phyloP scores from a whole-genome alignment of 1,140 invertebrate species.

The Subanguina moxae region DNA sequence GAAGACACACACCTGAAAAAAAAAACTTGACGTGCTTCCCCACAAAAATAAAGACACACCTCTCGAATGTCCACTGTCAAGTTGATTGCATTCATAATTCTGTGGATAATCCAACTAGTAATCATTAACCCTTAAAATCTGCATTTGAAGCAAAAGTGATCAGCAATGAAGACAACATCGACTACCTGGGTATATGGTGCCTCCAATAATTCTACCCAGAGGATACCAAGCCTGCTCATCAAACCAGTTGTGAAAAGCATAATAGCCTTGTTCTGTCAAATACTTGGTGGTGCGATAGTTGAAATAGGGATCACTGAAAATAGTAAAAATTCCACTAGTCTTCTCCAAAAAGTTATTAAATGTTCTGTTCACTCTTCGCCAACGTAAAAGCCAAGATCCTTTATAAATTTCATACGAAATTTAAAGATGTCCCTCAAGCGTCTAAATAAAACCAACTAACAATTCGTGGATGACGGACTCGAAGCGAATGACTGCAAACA shows the following conservation, averaged over 20 bases:
- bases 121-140: conserved; percentile 98
- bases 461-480: conserved; percentile 99
- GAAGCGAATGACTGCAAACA: conserved; percentile 97
- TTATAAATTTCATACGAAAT: no score
- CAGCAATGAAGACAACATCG: conserved; percentile 13
- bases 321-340: background rate
- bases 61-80: conserved; percentile 96
- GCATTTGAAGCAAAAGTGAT: conserved; percentile 13
- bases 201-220: conserved; percentile 86
- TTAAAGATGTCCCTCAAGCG: no score
- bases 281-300: conserved; percentile 97
- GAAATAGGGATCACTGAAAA: conserved; percentile 65
- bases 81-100: conserved; percentile 83
- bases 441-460: conserved; percentile 75
- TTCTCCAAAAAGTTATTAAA: background rate
- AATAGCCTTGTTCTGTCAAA: conserved; percentile 98
- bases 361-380: background rate
- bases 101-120: conserved; percentile 83
- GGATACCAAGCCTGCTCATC: conserved; percentile 99
- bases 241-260: conserved; percentile 98
- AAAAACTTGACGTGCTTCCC: no score
- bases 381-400: no score
- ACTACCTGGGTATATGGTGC: conserved; percentile 64
- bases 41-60: conserved; percentile 71
- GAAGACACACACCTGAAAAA: conserved; percentile 69